Percentiles rank a stretch among this genome's conserved stretches.
phyloP scores from a whole-genome alignment of 2,113 vertebrate species.

The Tetraodon nigroviridis region DNA sequence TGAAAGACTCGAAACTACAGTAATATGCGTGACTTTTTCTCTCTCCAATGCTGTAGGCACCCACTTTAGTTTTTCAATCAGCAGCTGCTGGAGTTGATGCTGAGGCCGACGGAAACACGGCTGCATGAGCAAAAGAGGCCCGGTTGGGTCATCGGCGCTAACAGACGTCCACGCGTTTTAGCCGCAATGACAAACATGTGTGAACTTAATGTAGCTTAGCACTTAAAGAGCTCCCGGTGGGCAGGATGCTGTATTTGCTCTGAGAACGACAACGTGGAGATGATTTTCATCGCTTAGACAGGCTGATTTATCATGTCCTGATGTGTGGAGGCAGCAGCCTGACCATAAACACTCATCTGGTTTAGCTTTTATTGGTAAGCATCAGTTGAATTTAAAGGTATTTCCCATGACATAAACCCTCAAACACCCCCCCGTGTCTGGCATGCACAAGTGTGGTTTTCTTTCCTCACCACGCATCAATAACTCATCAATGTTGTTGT shows the following conservation, averaged over 20 bases:
- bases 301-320: constrained; percentile 22
- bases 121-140: constrained; percentile 31
- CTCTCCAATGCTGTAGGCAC: constrained; percentile 1
- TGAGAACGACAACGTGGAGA: constrained; percentile 28
- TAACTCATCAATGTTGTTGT: too few relatives aligned
- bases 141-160: constrained; percentile 53
- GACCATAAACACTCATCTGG: not conserved
- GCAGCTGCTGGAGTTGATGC: too few relatives aligned
- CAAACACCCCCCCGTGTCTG: too few relatives aligned
- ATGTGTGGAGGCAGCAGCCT: not conserved
- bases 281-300: constrained; percentile 29
- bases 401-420: too few relatives aligned
- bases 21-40: too few relatives aligned
- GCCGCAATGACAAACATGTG: constrained; percentile 27
- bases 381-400: too few relatives aligned
- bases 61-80: constrained; percentile 18
- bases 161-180: constrained; percentile 51
- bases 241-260: constrained; percentile 39
- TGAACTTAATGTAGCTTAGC: constrained; percentile 61
- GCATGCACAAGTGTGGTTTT: too few relatives aligned
- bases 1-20: too few relatives aligned
- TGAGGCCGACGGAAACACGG: not conserved
- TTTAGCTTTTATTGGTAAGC: not conserved
- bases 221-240: constrained; percentile 47
- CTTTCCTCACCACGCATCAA: too few relatives aligned